These are phyloP conservation scores for Setophaga petechia DNA, from an alignment of 2,113 vertebrate genomes.

Conservation along the genomic window DNA sequence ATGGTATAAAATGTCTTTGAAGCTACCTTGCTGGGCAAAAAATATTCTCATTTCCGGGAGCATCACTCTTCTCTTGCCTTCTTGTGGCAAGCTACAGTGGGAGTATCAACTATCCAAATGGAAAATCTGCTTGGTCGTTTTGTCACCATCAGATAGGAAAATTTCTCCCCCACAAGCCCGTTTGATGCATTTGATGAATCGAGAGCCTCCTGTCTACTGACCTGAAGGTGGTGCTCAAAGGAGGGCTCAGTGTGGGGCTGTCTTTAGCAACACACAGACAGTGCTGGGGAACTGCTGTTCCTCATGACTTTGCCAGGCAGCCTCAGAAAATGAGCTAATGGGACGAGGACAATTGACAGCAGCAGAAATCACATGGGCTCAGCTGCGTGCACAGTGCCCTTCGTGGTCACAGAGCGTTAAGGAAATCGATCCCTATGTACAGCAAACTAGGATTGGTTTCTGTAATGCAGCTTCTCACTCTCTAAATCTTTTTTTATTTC, in stretches of 20 bases:
- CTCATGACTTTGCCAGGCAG: background rate
- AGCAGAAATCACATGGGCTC: background rate
- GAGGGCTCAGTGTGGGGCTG: background rate
- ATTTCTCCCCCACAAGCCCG: background rate
- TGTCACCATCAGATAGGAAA: background rate
- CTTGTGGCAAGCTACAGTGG: background rate
- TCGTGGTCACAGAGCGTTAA: slow-evolving; percentile 35
- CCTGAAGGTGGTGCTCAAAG: background rate
- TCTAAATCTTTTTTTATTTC: background rate
- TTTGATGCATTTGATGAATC: background rate
- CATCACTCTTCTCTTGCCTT: background rate
- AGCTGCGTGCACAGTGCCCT: background rate
- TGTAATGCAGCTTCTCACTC: background rate
- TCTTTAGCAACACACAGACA: background rate
- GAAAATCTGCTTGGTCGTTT: background rate
- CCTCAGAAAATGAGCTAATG: background rate
- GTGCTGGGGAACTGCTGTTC: background rate
- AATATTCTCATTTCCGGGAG: background rate
- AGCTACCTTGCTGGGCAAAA: background rate
- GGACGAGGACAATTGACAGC: background rate
- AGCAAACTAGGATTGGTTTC: background rate
- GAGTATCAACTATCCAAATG: fast-evolving
- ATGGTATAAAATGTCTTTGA: background rate
- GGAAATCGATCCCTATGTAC: background rate
- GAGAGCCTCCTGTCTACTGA: background rate